Conservation (phyloP, 2,888 invertebrate species). For the Rhagium mordax region DNA sequence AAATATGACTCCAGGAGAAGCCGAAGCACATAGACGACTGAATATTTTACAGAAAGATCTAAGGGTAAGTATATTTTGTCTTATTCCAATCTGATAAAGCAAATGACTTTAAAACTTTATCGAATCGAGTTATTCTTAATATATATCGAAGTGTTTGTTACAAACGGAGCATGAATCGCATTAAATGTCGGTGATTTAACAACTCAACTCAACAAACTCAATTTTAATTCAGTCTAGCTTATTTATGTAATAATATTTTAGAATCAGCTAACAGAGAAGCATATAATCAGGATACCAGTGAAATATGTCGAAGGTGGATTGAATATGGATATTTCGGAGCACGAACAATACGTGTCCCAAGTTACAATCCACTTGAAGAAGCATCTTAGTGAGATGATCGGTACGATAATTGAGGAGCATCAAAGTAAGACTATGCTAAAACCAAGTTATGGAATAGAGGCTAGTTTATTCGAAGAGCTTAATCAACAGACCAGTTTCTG, state of each 20-base stretch:
- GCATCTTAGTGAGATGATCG: conserved; percentile 79
- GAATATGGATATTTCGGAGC: conserved; percentile 73
- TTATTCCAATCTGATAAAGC: background rate
- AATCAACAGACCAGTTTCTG: conserved; percentile 82
- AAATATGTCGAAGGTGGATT: conserved; percentile 72
- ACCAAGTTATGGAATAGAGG: conserved; percentile 77
- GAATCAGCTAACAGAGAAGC: conserved; percentile 82
- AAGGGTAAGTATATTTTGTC: conserved; percentile 71
- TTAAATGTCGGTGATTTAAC: too few species aligned
- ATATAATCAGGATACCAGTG: conserved; percentile 77
- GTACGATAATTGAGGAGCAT: conserved; percentile 80
- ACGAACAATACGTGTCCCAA: conserved; percentile 76
- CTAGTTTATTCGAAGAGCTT: conserved; percentile 78
- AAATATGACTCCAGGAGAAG: conserved; percentile 73
- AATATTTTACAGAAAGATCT: conserved; percentile 82
- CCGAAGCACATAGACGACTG: conserved; percentile 80
- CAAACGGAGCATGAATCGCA: too few species aligned
- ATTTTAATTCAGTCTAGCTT: too few species aligned
- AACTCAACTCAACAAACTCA: too few species aligned
- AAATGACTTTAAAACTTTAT: background rate
- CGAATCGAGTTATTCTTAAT: too few species aligned
- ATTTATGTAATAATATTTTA: conserved; percentile 62
- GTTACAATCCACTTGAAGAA: conserved; percentile 78
- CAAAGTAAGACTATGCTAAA: conserved; percentile 74
- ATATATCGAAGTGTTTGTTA: too few species aligned